Conservation (phyloP, 2,888 invertebrate genomes). For the Pyrgus malvae region DNA sequence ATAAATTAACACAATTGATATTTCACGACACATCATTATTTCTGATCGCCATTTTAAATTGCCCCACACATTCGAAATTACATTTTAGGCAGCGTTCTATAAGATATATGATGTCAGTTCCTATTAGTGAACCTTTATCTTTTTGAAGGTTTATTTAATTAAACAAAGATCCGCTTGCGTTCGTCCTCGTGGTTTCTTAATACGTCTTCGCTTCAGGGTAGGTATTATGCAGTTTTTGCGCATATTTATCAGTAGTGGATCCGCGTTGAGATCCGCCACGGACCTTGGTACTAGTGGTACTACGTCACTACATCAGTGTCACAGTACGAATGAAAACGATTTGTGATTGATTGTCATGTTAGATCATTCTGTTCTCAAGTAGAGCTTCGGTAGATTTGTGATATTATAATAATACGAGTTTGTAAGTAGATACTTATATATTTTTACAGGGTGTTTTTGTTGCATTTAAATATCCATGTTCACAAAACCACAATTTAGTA, state of each 20-base stretch:
- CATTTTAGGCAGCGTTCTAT: too few relatives aligned
- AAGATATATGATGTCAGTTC: not conserved
- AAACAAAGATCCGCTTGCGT: constrained; percentile 24
- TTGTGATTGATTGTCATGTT: constrained; percentile 16
- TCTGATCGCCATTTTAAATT: too few relatives aligned
- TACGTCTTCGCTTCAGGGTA: constrained; percentile 20
- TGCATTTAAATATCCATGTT: too few relatives aligned
- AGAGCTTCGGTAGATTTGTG: not conserved
- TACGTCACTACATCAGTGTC: constrained; percentile 15
- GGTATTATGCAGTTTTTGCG: constrained; percentile 23
- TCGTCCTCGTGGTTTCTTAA: constrained; percentile 23
- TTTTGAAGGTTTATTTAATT: constrained; percentile 9
- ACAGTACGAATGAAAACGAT: constrained; percentile 3
- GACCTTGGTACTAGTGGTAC: not conserved
- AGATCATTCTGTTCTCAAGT: not conserved
- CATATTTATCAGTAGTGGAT: constrained; percentile 18
- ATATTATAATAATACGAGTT: too few relatives aligned
- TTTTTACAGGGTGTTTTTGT: too few relatives aligned
- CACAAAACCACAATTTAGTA: too few relatives aligned
- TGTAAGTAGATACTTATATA: too few relatives aligned
- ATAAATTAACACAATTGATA: too few relatives aligned
- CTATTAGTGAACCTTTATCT: not conserved
- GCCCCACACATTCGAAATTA: too few relatives aligned
- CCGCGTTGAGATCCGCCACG: constrained; percentile 22
- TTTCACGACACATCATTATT: too few relatives aligned